Evolutionary conservation across 1,140 invertebrate genomes (phyloP).

Genomic region (Harpegnathos saltator): DNA sequence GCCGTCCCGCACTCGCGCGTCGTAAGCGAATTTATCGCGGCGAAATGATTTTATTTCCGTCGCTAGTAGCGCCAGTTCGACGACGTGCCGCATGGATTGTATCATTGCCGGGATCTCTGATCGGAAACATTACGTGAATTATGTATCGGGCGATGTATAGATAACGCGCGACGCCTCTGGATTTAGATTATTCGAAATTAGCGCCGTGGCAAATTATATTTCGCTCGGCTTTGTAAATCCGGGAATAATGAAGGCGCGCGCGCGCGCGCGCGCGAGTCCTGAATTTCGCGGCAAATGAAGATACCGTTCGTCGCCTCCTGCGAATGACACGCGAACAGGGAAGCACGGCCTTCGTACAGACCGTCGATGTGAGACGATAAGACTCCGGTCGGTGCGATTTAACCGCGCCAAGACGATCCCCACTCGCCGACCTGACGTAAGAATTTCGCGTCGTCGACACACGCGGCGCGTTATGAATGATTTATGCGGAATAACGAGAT

Average conservation of each 20-base stretch:
- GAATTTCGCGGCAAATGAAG: neutral
- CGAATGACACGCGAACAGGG: neutral
- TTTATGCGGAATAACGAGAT: conserved; percentile 5
- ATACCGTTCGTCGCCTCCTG: neutral
- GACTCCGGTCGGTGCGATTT: neutral
- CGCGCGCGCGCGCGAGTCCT: too few species aligned
- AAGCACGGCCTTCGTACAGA: neutral
- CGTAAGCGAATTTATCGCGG: conserved; percentile 7
- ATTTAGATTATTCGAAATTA: neutral
- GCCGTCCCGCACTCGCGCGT: neutral
- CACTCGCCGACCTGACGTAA: neutral
- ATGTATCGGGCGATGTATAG: neutral
- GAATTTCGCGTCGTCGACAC: neutral
- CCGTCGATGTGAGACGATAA: neutral
- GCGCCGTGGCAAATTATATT: neutral
- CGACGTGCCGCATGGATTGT: too few species aligned
- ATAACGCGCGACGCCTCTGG: neutral
- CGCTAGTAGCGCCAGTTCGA: too few species aligned
- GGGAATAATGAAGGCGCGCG: neutral
- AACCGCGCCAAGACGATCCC: neutral
- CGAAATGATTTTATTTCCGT: conserved; percentile 13
- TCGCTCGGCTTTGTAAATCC: neutral
- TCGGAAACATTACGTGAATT: conserved; percentile 13
- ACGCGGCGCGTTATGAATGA: neutral
- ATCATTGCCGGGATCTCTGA: neutral